Base-by-base conservation (phyloP, 2,113 vertebrate species). In the Protobothrops flavoviridis region DNA sequence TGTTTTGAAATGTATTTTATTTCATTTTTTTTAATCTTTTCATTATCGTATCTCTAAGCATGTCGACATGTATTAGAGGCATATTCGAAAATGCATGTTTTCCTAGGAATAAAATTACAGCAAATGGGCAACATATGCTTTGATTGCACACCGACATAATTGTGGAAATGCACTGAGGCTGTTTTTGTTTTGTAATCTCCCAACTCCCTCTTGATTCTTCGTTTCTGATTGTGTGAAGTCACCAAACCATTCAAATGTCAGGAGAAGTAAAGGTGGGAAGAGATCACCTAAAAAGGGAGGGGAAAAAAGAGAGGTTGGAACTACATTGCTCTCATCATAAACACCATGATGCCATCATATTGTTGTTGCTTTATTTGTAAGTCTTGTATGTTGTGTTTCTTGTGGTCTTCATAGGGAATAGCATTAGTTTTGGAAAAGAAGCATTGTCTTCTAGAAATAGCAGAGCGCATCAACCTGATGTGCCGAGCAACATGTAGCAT, bases 91-190 rank as follows among this genome's bases (percentile, higher is more conserved):
- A 56, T 95, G 96, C 23, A 93, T 95, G 48, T 48, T 96, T 96
- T 39, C 55, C 94, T 43, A 59, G 85, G 69, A 88, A 96, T 88
- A 96, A 52, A 92, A 85, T 96, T 69, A 43, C 85, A 95, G 43
- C 90, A 97, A 97, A 97, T 96, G 97, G 97, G 98, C 98, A 98
- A 98, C 97, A 96, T 95, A 95, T 94, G 92, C 97, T 98, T 98
- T 95, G 29, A 95, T 97, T 97, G 97, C 96, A 97, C 95, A 96
- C 95, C 96, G 94, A 93, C 97, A 96, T 94, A 43, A 94, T 97
- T 94, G 74, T 90, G 91, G 97, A 91, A 61, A 94, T 94, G 93
- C 94, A 97, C 43, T 95, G 61, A 29, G 98, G 98, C 97, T 69
- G 61, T 13, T 53, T 13, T 26, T 24, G 97, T 89, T 20, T 29